Evolutionary conservation across 2,113 vertebrate genomes (phyloP), one percentile per base, ranked within the genome.

Genomic region (Gila orcuttii): DNA sequence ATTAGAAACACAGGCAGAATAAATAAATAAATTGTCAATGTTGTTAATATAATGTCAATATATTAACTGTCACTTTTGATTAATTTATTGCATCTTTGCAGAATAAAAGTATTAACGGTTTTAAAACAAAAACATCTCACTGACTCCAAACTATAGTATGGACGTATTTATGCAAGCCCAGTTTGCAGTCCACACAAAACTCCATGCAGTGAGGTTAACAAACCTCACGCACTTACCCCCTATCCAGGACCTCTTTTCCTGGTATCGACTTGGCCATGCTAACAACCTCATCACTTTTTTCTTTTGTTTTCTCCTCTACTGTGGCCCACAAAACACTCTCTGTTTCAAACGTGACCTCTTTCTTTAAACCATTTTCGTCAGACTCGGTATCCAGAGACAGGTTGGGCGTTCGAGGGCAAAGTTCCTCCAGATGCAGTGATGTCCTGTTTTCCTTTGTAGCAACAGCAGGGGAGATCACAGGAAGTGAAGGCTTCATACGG

Each of bases 311-410:
- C 69, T 82, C 88, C 82, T 90, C 90, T 52, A 90, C 33, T 55
- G 83, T 82, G 19, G 86, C 87, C 89, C 87, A 89, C 17, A 89
- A 74, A 1, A 88, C 83, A 59, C 57, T 76, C 62, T 91, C 88
- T 6, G 28, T 68, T 59, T 88, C 86, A 76, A 59, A 47, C 13
- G 62, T 76, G 36, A 79, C 64, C 45, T 87, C 68, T 42, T 52
- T 55, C 17, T 82, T 71, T 25, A 25, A 17, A 71, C 23, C 73
- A 45, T 4, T 45, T 78, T 31, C 19, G 3, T 75, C 66, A 9
- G 68, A 9, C 23, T 60, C 60, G 6, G 36, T 71, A 50, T 74
- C 71, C 52, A 33, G 7, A 23, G 17, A 36, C 8, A 39, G n/a
- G 71, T 60, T 39, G 57, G 78, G 19, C 1, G 6, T 66, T 21